These are phyloP conservation scores for Leptonema lineaticorne DNA, from an alignment of 1,140 invertebrate genomes.

Conservation along the genomic window DNA sequence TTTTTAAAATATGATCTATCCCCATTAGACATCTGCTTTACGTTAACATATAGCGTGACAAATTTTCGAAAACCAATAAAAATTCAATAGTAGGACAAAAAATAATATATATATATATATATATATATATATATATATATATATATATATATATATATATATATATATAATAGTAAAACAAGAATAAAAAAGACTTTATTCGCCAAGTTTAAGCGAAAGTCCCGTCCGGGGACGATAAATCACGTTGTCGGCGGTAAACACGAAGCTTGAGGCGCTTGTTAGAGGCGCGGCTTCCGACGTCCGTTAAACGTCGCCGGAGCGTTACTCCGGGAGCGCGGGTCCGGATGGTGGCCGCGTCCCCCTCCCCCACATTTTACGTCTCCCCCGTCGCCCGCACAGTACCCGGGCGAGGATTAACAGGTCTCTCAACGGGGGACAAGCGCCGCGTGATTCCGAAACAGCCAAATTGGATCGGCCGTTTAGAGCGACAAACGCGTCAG, in stretches of 20 bases:
- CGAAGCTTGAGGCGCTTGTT: slow-evolving; percentile 7
- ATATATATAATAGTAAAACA: background rate
- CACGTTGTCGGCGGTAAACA: slow-evolving; percentile 7
- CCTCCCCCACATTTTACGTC: no score
- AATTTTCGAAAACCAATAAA: no score
- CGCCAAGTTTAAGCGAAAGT: background rate
- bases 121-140: background rate
- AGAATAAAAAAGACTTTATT: background rate
- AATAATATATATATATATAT: background rate
- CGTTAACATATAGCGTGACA: no score
- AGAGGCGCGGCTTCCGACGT: background rate
- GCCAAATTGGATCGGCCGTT: background rate
- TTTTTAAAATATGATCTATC: no score
- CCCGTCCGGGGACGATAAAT: background rate
- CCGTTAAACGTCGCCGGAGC: slow-evolving; percentile 1
- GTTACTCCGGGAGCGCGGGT: no score
- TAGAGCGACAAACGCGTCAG: background rate
- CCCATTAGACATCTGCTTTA: no score
- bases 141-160: background rate
- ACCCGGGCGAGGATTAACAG: background rate
- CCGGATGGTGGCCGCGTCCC: no score
- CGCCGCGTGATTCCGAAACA: background rate
- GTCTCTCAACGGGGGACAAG: background rate
- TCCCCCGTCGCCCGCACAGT: background rate
- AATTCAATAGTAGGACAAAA: no score